Percentiles rank a stretch among this genome's conserved stretches.
Conservation (phyloP, 53 echinoderm and acorn worm genomes). For the Echinometra lucunter region DNA sequence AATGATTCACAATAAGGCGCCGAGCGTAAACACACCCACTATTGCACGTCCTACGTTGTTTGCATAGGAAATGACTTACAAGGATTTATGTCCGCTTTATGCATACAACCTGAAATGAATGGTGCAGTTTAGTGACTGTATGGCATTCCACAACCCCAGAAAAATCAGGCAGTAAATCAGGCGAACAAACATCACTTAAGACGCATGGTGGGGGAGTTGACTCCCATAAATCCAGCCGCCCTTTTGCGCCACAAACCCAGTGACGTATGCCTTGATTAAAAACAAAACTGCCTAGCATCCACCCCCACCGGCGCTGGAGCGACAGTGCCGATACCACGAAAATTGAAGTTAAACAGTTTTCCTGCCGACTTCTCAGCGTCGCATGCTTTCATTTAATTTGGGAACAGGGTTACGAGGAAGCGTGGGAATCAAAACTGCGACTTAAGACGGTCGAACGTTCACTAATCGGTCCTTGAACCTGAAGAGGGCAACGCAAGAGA, state of each 20-base stretch:
- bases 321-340: not conserved
- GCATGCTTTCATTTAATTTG: conserved; percentile 3
- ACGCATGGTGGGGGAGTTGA: not conserved
- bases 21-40: not conserved
- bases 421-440: conserved; percentile 18
- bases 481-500: not conserved
- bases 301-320: not conserved
- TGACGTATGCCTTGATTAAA: conserved; percentile 20
- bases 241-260: not conserved
- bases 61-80: not conserved
- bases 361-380: not conserved
- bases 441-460: not conserved
- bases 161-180: conserved; percentile 13
- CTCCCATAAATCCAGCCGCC: conserved; percentile 8
- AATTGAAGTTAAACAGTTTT: conserved; percentile 2
- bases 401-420: not conserved
- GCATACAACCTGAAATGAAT: not conserved
- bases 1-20: not conserved
- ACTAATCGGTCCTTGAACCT: conserved; percentile 27
- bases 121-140: not conserved
- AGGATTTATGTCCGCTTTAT: not conserved
- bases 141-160: not conserved
- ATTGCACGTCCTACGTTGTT: not conserved
- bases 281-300: not conserved
- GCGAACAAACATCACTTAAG: conserved; percentile 29